A percentile compares a stretch with the other conserved stretches of the same genome.
Evolutionary conservation across 2,113 vertebrate species (phyloP).

Genomic region (Nerophis lumbriciformis): DNA sequence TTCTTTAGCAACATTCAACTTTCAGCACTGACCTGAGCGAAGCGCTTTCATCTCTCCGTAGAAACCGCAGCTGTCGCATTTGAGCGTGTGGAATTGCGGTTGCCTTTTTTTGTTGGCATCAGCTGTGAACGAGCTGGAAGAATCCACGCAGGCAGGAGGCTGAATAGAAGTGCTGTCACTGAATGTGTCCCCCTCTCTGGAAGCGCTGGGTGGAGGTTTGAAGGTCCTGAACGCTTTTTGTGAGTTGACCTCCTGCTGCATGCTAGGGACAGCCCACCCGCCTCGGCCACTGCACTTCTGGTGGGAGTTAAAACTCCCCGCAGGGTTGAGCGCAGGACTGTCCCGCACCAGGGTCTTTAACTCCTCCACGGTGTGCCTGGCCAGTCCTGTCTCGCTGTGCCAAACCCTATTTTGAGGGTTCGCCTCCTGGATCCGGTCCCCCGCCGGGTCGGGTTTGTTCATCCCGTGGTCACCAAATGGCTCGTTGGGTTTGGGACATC

Average conservation of each 20-base stretch:
- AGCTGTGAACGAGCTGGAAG: conserved; percentile 53
- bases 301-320: conserved; percentile 33
- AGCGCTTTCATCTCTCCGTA: conserved; percentile 38
- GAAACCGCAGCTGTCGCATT: conserved; percentile 32
- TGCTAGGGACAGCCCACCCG: conserved; percentile 22
- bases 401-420: conserved; percentile 14
- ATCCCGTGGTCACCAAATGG: conserved; percentile 18
- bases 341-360: conserved; percentile 72
- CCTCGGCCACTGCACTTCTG: conserved; percentile 22
- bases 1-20: background rate
- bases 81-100: conserved; percentile 22
- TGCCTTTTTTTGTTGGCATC: conserved; percentile 51
- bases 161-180: conserved; percentile 50
- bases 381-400: conserved; percentile 38
- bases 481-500: conserved; percentile 29
- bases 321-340: conserved; percentile 40
- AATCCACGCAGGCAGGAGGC: conserved; percentile 46
- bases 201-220: conserved; percentile 60
- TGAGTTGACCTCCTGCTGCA: conserved; percentile 45
- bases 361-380: conserved; percentile 73
- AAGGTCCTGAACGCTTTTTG: conserved; percentile 63
- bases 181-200: conserved; percentile 47
- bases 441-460: background rate
- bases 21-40: conserved; percentile 57
- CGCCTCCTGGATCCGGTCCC: conserved; percentile 14